A percentile compares a stretch with the other conserved stretches of the same genome.
Evolutionary conservation across 2,888 invertebrate genomes (phyloP).

Genomic region (Pinctada fucata): DNA sequence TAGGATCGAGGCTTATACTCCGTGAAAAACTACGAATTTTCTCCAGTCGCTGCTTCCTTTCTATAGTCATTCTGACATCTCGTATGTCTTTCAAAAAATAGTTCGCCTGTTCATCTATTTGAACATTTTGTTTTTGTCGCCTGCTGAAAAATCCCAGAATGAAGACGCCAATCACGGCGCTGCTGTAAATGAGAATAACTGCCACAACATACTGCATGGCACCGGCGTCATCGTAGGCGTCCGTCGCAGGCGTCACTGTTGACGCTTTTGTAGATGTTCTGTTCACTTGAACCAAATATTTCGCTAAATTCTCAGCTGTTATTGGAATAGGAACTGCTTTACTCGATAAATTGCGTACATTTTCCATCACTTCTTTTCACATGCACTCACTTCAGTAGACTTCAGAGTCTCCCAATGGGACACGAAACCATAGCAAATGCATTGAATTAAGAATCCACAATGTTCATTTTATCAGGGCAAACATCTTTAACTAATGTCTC

Average conservation of each 20-base stretch:
- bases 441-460: too few relatives aligned
- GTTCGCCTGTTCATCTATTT: constrained; percentile 1
- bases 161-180: constrained; percentile 3
- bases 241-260: neutral
- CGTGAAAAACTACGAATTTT: neutral
- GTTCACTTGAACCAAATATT: too few relatives aligned
- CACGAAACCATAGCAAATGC: too few relatives aligned
- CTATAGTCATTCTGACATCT: neutral
- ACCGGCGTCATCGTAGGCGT: constrained; percentile 1
- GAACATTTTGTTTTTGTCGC: neutral
- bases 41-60: neutral
- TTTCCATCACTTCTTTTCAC: too few relatives aligned
- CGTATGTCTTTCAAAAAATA: neutral
- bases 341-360: too few relatives aligned
- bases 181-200: neutral
- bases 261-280: too few relatives aligned
- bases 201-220: neutral
- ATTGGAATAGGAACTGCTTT: too few relatives aligned
- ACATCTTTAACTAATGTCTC: too few relatives aligned
- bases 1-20: neutral
- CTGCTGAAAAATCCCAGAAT: constrained; percentile 9
- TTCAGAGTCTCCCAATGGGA: too few relatives aligned
- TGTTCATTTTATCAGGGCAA: too few relatives aligned
- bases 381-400: too few relatives aligned
- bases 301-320: too few relatives aligned